A percentile compares a stretch with the other conserved stretches of the same genome.
Conservation (phyloP, 2,888 invertebrate species). For the Pyrrhopygopsis socrates region DNA sequence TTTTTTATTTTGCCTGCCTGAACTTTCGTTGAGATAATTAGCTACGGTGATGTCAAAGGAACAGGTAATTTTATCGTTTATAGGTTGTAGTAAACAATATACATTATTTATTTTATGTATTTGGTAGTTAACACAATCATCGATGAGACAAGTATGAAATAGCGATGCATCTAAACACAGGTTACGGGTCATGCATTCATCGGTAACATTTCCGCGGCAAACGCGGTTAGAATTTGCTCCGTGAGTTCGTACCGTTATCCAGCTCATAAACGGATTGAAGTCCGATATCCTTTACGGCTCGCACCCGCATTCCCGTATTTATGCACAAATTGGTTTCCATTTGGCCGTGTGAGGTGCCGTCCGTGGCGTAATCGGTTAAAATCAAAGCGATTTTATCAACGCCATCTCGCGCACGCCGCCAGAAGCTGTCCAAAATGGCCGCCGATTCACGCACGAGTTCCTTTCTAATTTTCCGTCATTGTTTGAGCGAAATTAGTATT, state of each 20-base stretch:
- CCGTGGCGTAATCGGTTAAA: slow-evolving; percentile 47
- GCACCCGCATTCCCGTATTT: slow-evolving; percentile 3
- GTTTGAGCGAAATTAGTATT: slow-evolving; percentile 92
- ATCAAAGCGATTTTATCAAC: slow-evolving; percentile 69
- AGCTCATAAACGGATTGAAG: background rate
- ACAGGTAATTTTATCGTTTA: background rate
- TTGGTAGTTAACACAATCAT: background rate
- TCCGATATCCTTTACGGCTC: background rate
- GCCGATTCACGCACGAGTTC: slow-evolving; percentile 91
- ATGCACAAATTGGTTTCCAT: slow-evolving; percentile 47
- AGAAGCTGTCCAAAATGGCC: slow-evolving; percentile 80
- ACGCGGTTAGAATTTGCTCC: background rate
- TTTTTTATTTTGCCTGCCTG: background rate
- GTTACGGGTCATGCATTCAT: no score
- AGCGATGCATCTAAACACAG: background rate
- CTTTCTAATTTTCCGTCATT: slow-evolving; percentile 93
- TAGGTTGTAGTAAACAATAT: background rate
- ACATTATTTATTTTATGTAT: background rate
- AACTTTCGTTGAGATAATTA: slow-evolving; percentile 1
- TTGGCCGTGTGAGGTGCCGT: background rate
- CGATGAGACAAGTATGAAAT: background rate
- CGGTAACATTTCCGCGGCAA: background rate
- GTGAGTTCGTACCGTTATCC: background rate
- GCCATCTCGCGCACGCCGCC: slow-evolving; percentile 73
- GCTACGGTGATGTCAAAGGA: background rate